phyloP scores from a whole-genome alignment of 2,113 vertebrate genomes.

The Jacana jacana region DNA sequence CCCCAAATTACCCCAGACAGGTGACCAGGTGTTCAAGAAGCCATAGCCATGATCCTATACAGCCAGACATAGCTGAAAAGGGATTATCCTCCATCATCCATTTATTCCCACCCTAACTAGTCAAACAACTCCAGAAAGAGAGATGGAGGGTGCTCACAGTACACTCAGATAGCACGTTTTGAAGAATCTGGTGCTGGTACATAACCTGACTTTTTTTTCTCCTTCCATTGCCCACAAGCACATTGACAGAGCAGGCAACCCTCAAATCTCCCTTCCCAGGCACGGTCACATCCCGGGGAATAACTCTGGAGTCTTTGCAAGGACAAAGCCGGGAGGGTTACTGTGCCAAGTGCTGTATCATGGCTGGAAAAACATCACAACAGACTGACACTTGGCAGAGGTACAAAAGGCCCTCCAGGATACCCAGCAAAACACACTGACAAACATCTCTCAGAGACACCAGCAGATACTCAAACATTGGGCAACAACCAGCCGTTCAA shows the following conservation, averaged over 20 bases:
- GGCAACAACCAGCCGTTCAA: not conserved
- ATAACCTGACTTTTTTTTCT: not conserved
- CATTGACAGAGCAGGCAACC: not conserved
- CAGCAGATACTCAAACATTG: not conserved
- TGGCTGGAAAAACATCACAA: not conserved
- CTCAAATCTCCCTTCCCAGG: not conserved
- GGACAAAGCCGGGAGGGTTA: not conserved
- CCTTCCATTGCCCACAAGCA: not conserved
- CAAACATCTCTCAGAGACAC: not conserved
- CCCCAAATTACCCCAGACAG: not conserved
- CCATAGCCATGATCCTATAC: rapidly evolving
- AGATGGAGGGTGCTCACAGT: not conserved
- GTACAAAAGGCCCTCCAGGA: not conserved
- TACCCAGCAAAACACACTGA: not conserved
- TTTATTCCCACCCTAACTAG: not conserved
- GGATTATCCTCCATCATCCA: not conserved
- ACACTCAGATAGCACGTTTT: not conserved
- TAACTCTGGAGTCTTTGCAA: not conserved
- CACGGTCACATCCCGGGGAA: not conserved
- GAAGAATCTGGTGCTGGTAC: not conserved
- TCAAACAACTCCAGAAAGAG: not conserved
- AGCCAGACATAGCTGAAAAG: not conserved
- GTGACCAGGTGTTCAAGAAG: not conserved
- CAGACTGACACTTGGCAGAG: not conserved
- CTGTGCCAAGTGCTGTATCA: not conserved